Evolutionary conservation across 2,113 vertebrate genomes (phyloP).

Genomic region (Equus quagga): DNA sequence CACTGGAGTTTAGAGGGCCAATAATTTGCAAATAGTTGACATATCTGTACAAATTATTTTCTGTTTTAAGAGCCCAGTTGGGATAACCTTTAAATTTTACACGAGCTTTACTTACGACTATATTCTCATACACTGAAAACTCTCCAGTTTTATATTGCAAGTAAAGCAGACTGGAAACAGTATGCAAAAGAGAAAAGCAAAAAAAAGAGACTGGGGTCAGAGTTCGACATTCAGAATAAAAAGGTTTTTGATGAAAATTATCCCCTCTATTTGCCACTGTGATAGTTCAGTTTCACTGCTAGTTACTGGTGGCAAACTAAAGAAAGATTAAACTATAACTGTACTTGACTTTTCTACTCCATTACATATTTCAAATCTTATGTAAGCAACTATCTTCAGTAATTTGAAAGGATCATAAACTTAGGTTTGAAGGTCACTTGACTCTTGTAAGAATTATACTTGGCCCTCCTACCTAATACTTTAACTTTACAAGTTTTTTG

Average conservation of each 20-base stretch:
- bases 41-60: background rate
- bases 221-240: background rate
- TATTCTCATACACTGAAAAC: conserved; percentile 1
- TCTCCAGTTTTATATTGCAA: conserved; percentile 14
- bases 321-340: conserved; percentile 1
- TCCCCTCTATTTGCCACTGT: background rate
- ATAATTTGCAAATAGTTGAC: conserved; percentile 52
- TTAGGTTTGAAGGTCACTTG: conserved; percentile 32
- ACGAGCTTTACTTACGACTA: background rate
- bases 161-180: background rate
- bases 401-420: conserved; percentile 38
- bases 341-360: background rate
- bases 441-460: background rate
- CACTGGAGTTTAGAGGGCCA: conserved; percentile 38
- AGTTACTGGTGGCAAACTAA: background rate
- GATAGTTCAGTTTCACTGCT: background rate
- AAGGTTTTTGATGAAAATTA: background rate
- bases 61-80: conserved; percentile 38
- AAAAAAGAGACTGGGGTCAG: background rate
- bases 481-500: background rate
- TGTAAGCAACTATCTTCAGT: background rate
- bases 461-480: background rate
- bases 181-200: background rate
- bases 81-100: conserved; percentile 33
- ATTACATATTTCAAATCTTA: background rate